Evolutionary conservation across 2,797 vertebrate species (phyloP).

Genomic region (Sciurus carolinensis): DNA sequence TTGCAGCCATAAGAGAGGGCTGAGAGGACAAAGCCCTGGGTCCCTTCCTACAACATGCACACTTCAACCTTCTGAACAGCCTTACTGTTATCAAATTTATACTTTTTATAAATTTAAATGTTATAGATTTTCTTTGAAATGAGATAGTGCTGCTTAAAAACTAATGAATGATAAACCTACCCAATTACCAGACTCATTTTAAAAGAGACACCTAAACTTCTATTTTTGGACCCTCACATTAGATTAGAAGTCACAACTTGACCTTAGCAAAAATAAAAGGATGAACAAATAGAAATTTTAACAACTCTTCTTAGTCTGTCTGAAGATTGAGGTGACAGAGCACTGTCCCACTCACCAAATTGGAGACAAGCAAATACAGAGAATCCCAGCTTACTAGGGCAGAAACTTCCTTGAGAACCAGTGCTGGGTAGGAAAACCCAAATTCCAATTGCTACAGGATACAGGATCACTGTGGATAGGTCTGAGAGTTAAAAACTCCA

Average conservation of each 20-base stretch:
- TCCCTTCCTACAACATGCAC: neutral
- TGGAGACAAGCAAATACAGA: neutral
- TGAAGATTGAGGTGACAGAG: constrained; percentile 11
- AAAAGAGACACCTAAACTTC: neutral
- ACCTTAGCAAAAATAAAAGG: constrained; percentile 6
- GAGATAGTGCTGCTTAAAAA: constrained; percentile 46
- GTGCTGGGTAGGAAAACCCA: neutral
- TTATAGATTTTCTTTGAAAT: constrained; percentile 38
- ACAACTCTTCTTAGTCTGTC: neutral
- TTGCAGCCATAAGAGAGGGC: neutral
- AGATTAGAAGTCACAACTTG: neutral
- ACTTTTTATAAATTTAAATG: constrained; percentile 25
- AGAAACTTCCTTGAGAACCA: neutral
- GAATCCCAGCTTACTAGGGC: neutral
- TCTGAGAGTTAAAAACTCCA: constrained; percentile 15
- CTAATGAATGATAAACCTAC: neutral
- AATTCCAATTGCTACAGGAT: neutral
- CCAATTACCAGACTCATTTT: neutral
- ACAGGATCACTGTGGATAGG: neutral
- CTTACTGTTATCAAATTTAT: constrained; percentile 8
- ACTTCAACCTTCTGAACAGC: neutral
- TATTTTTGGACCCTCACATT: neutral
- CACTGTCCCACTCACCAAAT: neutral
- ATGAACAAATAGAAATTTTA: constrained; percentile 46
- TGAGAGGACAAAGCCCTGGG: neutral